Base-by-base conservation (phyloP, 2,113 vertebrate species). In the Daboia siamensis region DNA sequence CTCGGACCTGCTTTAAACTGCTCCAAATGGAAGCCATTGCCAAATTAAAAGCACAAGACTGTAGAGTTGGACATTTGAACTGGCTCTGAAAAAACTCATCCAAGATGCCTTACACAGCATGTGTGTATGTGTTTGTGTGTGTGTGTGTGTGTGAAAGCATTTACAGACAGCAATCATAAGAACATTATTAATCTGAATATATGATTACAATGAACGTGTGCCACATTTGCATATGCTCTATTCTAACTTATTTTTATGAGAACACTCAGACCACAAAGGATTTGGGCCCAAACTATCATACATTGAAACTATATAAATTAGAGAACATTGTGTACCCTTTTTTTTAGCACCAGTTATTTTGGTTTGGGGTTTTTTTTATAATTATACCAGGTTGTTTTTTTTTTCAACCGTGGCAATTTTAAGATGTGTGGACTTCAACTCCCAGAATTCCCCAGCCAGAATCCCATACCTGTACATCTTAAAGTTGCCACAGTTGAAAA, bases 291-390 rank as follows among this genome's bases (percentile, higher is more conserved):
- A 87, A 91, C 87, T 0, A 57, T 92, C n/a, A 33, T 92, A 96
- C 92, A 93, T 95, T 97, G 95, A 96, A 88, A 21, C 80, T 86
- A 48, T 94, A 93, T 5, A 80, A 86, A 52, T 88, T 86, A 92
- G 93, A 95, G 94, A 93, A 95, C 93, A 93, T 91, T 93, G 90
- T 90, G 94, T 89, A 21, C 33, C 26, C 57, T 91, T 92, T 87
- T 51, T 51, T 92, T 96, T 96, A 97, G 97, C 96, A 97, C 96
- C 97, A 96, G 88, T 96, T 93, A 89, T 91, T 92, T 15, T 69
- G 87, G 84, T 92, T 91, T 56, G 90, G 93, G 91, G 48, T 95
- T 80, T 84, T 80, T 80, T 84, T 39, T 44, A 80, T 80, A 80
- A 44, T 80, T 87, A 0, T 86, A 90, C 94, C 91, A 95, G 93